These are phyloP conservation scores for Neodon shergylaensis DNA, from an alignment of 2,113 vertebrate genomes.

Conservation along the genomic window DNA sequence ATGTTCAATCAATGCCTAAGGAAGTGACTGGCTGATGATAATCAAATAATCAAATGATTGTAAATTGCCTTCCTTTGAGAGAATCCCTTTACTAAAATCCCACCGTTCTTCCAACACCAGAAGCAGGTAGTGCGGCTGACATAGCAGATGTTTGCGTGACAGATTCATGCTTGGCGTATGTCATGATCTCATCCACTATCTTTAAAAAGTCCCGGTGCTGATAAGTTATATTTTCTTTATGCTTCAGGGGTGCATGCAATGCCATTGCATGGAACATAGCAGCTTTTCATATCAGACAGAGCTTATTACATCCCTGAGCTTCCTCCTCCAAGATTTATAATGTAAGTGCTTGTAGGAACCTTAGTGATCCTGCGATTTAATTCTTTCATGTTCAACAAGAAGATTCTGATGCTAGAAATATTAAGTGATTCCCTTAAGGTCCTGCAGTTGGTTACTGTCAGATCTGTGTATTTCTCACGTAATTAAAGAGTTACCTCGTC, in stretches of 20 bases:
- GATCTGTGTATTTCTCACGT: neutral
- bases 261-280: neutral
- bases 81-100: neutral
- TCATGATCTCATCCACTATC: neutral
- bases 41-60: neutral
- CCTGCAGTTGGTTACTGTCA: neutral
- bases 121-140: neutral
- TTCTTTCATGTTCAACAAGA: slow-evolving; percentile 27
- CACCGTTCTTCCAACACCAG: neutral
- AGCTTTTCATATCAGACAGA: neutral
- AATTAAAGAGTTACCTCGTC: neutral
- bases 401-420: slow-evolving; percentile 9
- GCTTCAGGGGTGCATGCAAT: neutral
- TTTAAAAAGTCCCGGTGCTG: neutral
- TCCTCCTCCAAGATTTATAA: neutral
- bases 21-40: neutral
- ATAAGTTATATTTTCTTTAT: neutral
- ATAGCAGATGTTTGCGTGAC: neutral
- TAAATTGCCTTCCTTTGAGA: neutral
- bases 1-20: neutral
- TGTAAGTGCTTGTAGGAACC: neutral
- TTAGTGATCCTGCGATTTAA: slow-evolving; percentile 4
- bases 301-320: neutral
- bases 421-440: slow-evolving; percentile 18
- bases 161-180: neutral